These are phyloP conservation scores for Sinella curviseta DNA, from an alignment of 1,140 invertebrate genomes.

Conservation along the genomic window DNA sequence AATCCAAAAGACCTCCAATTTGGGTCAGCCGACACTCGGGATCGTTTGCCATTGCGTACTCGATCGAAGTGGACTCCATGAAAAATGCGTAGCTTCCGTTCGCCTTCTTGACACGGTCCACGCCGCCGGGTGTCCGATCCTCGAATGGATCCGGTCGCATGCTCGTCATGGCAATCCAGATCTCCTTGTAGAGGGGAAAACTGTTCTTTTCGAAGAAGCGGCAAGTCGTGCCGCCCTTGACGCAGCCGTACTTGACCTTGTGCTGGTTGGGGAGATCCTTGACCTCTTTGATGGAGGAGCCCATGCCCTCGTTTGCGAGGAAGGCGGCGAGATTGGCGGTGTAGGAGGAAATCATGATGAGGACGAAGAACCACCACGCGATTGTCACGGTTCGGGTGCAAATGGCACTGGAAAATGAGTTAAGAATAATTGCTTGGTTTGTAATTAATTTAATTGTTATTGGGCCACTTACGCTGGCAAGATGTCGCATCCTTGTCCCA, in stretches of 20 bases:
- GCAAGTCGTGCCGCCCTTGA: conserved; percentile 85
- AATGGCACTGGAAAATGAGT: not conserved
- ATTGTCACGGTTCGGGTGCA: conserved; percentile 59
- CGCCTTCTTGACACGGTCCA: conserved; percentile 78
- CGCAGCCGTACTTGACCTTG: conserved; percentile 90
- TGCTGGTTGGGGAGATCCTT: conserved; percentile 95
- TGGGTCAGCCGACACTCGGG: conserved; percentile 76
- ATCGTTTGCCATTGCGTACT: conserved; percentile 86
- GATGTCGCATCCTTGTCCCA: conserved; percentile 89
- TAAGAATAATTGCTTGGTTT: not conserved
- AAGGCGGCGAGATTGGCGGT: conserved; percentile 97
- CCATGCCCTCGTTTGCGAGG: conserved; percentile 92
- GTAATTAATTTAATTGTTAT: conserved; percentile 14
- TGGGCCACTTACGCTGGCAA: conserved; percentile 66
- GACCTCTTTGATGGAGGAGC: conserved; percentile 90
- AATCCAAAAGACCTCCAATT: conserved; percentile 83
- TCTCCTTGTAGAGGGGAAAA: conserved; percentile 70
- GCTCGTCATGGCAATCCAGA: conserved; percentile 81
- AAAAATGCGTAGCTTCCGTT: conserved; percentile 87
- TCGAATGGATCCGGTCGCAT: conserved; percentile 71
- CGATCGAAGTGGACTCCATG: conserved; percentile 91
- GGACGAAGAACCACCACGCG: conserved; percentile 93
- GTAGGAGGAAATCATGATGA: conserved; percentile 98
- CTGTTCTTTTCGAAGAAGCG: conserved; percentile 72
- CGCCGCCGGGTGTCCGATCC: conserved; percentile 78